Evolutionary conservation across 2,797 vertebrate genomes (phyloP).

Genomic region (Falco peregrinus): DNA sequence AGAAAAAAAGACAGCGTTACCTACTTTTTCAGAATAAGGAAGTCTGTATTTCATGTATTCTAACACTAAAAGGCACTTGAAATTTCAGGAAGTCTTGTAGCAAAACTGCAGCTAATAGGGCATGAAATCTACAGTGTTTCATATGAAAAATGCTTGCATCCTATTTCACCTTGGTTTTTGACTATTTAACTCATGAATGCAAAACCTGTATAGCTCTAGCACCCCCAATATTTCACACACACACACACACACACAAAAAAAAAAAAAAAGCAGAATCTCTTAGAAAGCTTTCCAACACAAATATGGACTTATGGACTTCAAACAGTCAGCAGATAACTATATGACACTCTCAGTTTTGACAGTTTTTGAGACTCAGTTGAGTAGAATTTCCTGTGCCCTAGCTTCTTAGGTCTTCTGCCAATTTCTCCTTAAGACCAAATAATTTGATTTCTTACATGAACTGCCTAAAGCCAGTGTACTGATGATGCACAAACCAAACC

Average conservation of each 20-base stretch:
- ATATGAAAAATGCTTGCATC: background rate
- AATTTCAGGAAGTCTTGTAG: background rate
- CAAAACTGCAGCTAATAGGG: background rate
- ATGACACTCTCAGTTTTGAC: background rate
- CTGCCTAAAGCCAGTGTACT: fast-evolving
- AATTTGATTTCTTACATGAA: fast-evolving
- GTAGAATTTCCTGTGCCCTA: background rate
- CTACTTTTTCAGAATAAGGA: background rate
- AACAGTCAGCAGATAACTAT: background rate
- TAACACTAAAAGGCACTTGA: background rate
- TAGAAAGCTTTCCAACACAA: background rate
- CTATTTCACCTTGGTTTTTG: background rate
- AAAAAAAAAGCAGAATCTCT: background rate
- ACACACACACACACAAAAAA: no score
- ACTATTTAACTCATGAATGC: background rate
- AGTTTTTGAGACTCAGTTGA: background rate
- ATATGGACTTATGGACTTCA: background rate
- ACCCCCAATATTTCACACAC: background rate
- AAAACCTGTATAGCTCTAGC: background rate
- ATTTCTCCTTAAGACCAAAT: background rate
- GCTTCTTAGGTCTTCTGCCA: background rate
- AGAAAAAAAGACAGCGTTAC: slow-evolving; percentile 40
- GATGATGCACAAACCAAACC: background rate
- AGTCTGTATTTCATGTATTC: background rate
- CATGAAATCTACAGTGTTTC: background rate